Percentiles rank a stretch among this genome's conserved stretches.
These are phyloP conservation scores for Palaemon carinicauda DNA, from an alignment of 1,140 invertebrate species.

Conservation along the genomic window DNA sequence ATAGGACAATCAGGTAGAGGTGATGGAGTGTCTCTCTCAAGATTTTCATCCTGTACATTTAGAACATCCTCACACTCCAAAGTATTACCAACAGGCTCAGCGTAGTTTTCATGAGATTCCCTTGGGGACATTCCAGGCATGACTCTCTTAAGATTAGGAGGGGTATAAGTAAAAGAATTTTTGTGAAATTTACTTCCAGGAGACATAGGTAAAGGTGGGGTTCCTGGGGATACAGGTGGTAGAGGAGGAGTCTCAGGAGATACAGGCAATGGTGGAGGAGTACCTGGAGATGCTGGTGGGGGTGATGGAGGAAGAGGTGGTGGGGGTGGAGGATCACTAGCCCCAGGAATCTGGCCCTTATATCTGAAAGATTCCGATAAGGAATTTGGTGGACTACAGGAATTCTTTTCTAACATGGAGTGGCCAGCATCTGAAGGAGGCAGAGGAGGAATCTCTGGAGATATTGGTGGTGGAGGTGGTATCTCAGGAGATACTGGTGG, in stretches of 20 bases:
- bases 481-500: not conserved
- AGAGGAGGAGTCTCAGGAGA: not conserved
- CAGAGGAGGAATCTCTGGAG: not conserved
- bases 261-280: not conserved
- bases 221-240: not conserved
- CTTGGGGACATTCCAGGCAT: not conserved
- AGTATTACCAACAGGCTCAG: constrained; percentile 18
- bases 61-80: not conserved
- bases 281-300: not conserved
- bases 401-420: too few relatives aligned
- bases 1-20: constrained; percentile 52
- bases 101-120: constrained; percentile 18
- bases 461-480: not conserved
- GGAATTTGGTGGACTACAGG: not conserved
- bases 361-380: not conserved
- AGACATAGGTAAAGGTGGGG: constrained; percentile 7
- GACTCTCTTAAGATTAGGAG: not conserved
- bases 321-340: not conserved
- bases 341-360: not conserved
- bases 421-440: too few relatives aligned
- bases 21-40: constrained; percentile 53
- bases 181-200: not conserved
- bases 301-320: not conserved
- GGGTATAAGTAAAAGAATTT: not conserved
- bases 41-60: not conserved